phyloP scores from a whole-genome alignment of 2,888 invertebrate species.

The Syritta pipiens region DNA sequence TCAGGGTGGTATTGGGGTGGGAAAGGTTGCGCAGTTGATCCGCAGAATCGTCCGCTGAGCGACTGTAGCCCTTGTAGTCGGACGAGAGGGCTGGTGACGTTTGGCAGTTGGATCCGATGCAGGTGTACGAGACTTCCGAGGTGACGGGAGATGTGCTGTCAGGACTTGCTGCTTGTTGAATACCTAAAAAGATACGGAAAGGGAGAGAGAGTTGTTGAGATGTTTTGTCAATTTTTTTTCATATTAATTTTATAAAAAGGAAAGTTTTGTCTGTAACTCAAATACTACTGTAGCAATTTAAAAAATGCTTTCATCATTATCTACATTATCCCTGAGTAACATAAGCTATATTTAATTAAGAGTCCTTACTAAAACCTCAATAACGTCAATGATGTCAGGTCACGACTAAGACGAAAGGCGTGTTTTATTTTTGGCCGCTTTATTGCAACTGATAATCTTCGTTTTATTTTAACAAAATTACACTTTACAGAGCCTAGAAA shows the following conservation, averaged over 20 bases:
- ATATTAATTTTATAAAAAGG: not conserved
- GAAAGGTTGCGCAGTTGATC: constrained; percentile 70
- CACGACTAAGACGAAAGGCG: too few relatives aligned
- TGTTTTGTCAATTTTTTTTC: not conserved
- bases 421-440: too few relatives aligned
- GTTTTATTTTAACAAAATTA: too few relatives aligned
- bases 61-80: constrained; percentile 78
- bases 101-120: constrained; percentile 77
- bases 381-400: too few relatives aligned
- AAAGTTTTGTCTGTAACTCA: too few relatives aligned
- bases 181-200: constrained; percentile 76
- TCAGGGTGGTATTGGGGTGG: constrained; percentile 52
- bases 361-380: too few relatives aligned
- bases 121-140: constrained; percentile 84
- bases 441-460: too few relatives aligned
- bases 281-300: too few relatives aligned
- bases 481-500: too few relatives aligned
- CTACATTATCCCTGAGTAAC: too few relatives aligned
- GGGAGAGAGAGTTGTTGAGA: not conserved
- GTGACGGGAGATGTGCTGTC: constrained; percentile 93
- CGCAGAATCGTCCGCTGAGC: constrained; percentile 75
- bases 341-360: too few relatives aligned
- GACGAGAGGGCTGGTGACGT: constrained; percentile 77
- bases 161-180: constrained; percentile 87
- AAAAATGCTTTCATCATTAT: too few relatives aligned